Conservation (phyloP, 35 echinoderm and acorn worm genomes). For the Acanthaster planci region DNA sequence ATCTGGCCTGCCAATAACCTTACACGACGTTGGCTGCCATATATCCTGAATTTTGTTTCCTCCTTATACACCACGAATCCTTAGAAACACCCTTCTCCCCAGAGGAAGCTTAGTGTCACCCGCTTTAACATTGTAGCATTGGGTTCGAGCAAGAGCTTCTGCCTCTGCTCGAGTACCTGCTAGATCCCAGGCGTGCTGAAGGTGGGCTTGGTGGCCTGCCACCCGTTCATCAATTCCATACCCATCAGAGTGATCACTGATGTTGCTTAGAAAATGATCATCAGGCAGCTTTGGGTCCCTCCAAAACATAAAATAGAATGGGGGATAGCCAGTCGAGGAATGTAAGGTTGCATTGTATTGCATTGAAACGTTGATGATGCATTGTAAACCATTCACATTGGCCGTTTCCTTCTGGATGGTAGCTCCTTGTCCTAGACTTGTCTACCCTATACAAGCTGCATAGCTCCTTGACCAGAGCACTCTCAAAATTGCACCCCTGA, state of each 20-base stretch:
- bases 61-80: too few species aligned
- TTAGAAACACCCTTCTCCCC: too few species aligned
- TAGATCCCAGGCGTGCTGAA: too few species aligned
- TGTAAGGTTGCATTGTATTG: slow-evolving; percentile 50
- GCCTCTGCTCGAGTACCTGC: too few species aligned
- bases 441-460: slow-evolving; percentile 63
- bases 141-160: too few species aligned
- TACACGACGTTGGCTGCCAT: too few species aligned
- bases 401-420: slow-evolving; percentile 69
- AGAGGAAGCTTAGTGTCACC: too few species aligned
- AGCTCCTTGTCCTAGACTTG: slow-evolving; percentile 58
- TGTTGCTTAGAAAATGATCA: slow-evolving; percentile 32
- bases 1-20: too few species aligned
- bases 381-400: slow-evolving; percentile 62
- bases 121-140: too few species aligned
- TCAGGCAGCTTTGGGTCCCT: slow-evolving; percentile 44
- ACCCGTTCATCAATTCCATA: too few species aligned
- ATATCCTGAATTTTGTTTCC: too few species aligned
- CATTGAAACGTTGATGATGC: slow-evolving; percentile 30
- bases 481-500: slow-evolving; percentile 51
- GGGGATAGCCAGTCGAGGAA: slow-evolving; percentile 13
- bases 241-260: background rate
- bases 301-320: slow-evolving; percentile 51
- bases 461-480: slow-evolving; percentile 45
- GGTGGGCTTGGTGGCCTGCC: too few species aligned